A percentile compares a stretch with the other conserved stretches of the same genome.
Conservation (phyloP, 1,140 invertebrate genomes). For the Drosophila rufa region DNA sequence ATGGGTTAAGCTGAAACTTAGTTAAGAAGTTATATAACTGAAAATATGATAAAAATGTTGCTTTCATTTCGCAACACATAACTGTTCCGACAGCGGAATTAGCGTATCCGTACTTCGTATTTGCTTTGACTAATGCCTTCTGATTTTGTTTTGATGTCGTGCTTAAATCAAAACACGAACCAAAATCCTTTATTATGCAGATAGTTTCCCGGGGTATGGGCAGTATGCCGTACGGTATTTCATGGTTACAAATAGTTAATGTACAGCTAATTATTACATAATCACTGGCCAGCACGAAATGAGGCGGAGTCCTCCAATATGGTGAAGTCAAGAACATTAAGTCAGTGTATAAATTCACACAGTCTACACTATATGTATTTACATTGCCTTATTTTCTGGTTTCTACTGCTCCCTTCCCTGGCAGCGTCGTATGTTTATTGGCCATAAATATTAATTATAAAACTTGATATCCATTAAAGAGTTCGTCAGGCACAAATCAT, state of each 20-base stretch:
- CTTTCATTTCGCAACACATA: background rate
- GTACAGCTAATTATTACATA: conserved; percentile 82
- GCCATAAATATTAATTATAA: conserved; percentile 80
- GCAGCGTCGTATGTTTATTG: conserved; percentile 37
- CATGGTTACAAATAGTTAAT: conserved; percentile 83
- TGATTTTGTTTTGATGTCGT: conserved; percentile 48
- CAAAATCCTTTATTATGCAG: conserved; percentile 57
- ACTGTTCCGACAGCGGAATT: too few species aligned
- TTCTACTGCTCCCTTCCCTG: conserved; percentile 1
- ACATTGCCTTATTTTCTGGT: conserved; percentile 15
- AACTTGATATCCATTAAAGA: conserved; percentile 49
- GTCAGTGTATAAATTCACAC: conserved; percentile 37
- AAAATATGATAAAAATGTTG: background rate
- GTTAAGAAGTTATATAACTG: background rate
- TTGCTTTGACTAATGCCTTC: background rate
- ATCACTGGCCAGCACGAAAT: conserved; percentile 65
- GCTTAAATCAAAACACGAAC: conserved; percentile 52
- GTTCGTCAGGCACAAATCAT: conserved; percentile 60
- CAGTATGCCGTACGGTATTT: conserved; percentile 57
- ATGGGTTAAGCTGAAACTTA: background rate
- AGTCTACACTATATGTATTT: conserved; percentile 19
- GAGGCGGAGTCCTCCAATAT: conserved; percentile 17
- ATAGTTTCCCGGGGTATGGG: conserved; percentile 24
- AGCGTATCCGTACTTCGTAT: conserved; percentile 17
- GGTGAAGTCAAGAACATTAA: conserved; percentile 62